Evolutionary conservation across 2,888 invertebrate species (phyloP).

Genomic region (Sinodicranocentrus sp.): DNA sequence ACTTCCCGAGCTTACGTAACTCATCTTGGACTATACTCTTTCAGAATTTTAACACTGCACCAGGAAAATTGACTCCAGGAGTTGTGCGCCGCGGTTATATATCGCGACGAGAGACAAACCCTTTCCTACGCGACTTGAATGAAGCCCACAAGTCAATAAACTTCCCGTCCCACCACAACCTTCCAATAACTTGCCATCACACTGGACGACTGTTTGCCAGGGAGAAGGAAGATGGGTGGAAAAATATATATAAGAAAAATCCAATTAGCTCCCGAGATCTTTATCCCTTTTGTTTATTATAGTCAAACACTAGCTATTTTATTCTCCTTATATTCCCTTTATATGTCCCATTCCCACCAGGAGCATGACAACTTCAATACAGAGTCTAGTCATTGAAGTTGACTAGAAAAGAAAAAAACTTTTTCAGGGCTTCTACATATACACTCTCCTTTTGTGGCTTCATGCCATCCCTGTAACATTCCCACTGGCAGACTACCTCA

Average conservation of each 20-base stretch:
- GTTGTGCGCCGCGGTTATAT: too few species aligned
- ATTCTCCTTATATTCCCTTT: background rate
- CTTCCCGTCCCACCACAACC: background rate
- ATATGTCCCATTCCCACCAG: too few species aligned
- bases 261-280: slow-evolving; percentile 52
- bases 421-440: slow-evolving; percentile 12
- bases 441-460: slow-evolving; percentile 46
- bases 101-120: too few species aligned
- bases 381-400: too few species aligned
- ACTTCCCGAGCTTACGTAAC: slow-evolving; percentile 48
- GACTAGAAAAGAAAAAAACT: background rate
- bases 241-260: slow-evolving; percentile 44
- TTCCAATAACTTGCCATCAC: slow-evolving; percentile 3
- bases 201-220: background rate
- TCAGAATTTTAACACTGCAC: too few species aligned
- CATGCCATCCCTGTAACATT: slow-evolving; percentile 25
- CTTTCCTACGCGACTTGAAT: too few species aligned
- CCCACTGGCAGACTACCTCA: background rate
- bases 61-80: background rate
- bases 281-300: slow-evolving; percentile 60
- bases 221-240: slow-evolving; percentile 1
- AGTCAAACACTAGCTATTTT: slow-evolving; percentile 19
- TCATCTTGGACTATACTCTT: slow-evolving; percentile 43
- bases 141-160: slow-evolving; percentile 4
- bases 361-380: background rate